Conservation (phyloP, 2,888 invertebrate genomes). For the Mythimna albipuncta region DNA sequence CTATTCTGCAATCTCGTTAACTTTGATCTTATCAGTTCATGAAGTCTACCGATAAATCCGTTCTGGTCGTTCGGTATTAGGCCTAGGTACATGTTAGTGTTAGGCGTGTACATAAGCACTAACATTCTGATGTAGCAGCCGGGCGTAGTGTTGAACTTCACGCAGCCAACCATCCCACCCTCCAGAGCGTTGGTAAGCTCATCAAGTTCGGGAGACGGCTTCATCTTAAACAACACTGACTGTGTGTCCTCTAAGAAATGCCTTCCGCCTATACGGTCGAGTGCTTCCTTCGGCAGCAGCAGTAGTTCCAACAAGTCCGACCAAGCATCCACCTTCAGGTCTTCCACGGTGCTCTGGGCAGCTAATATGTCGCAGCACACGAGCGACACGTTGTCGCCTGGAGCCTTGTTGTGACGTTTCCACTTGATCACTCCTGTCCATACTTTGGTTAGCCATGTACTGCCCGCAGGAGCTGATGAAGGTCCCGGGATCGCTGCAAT, state of each 20-base stretch:
- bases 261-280: slow-evolving; percentile 3
- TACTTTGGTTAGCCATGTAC: not conserved
- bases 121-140: slow-evolving; percentile 20
- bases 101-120: slow-evolving; percentile 23
- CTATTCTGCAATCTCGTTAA: not conserved
- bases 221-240: slow-evolving; percentile 23
- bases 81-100: slow-evolving; percentile 17
- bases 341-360: not conserved
- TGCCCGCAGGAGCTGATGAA: not conserved
- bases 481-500: slow-evolving; percentile 2
- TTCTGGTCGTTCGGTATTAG: slow-evolving; percentile 35
- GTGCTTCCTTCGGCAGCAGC: slow-evolving; percentile 22
- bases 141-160: slow-evolving; percentile 14
- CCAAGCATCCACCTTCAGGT: slow-evolving; percentile 15
- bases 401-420: slow-evolving; percentile 14
- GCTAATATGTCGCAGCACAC: slow-evolving; percentile 19
- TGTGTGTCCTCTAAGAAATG: slow-evolving; percentile 4
- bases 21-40: not conserved
- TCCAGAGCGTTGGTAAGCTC: slow-evolving; percentile 14
- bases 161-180: slow-evolving; percentile 26
- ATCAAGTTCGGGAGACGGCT: slow-evolving; percentile 6
- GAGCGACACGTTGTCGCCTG: not conserved
- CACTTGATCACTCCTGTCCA: slow-evolving; percentile 37
- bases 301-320: slow-evolving; percentile 20
- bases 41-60: slow-evolving; percentile 22